Evolutionary conservation across 2,113 vertebrate species (phyloP).

Genomic region (Lota lota): DNA sequence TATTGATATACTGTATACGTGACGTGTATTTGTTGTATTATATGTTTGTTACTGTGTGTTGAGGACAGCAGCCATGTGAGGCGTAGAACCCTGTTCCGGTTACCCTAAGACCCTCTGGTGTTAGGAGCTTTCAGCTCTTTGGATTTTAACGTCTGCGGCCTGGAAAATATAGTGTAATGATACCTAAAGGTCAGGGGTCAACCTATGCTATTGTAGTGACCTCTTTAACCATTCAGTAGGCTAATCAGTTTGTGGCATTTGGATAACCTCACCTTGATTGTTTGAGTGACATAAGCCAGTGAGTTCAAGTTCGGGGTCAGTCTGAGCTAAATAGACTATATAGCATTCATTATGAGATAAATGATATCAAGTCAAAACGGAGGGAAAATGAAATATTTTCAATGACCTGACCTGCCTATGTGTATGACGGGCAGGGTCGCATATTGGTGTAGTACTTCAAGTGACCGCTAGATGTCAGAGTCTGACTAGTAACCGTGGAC

Average conservation of each 20-base stretch:
- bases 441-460: conserved; percentile 30
- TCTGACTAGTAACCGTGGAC: conserved; percentile 66
- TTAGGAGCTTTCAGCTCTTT: conserved; percentile 29
- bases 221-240: conserved; percentile 16
- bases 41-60: no score
- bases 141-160: no score
- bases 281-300: no score
- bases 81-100: no score
- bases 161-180: conserved; percentile 15
- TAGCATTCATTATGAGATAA: not conserved
- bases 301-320: not conserved
- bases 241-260: conserved; percentile 28
- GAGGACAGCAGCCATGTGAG: no score
- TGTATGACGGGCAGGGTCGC: not conserved
- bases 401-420: not conserved
- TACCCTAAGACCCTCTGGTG: no score
- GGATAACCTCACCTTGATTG: conserved; percentile 7
- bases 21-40: no score
- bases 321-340: not conserved
- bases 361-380: not conserved
- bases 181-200: conserved; percentile 62
- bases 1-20: not conserved
- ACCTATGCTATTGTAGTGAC: conserved; percentile 33
- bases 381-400: not conserved
- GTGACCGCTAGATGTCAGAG: conserved; percentile 89